A percentile compares a stretch with the other conserved stretches of the same genome.
phyloP scores from a whole-genome alignment of 2,113 vertebrate species.

The Danio rerio region GRCz12tu NC_133180.1:44679501-44680000 shows the following conservation, averaged over 20 bases:
- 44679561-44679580: not conserved
- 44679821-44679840: not conserved
- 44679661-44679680: not conserved
- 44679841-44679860: not conserved
- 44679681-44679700: not conserved
- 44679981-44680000: conserved; percentile 42
- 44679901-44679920: conserved; percentile 38
- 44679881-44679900: conserved; percentile 4
- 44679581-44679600: not conserved
- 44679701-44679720: not conserved
- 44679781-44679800: not conserved
- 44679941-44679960: not conserved
- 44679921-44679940: conserved; percentile 28
- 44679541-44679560: not conserved
- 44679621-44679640: not conserved
- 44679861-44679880: conserved; percentile 6
- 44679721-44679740: not conserved
- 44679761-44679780: not conserved
- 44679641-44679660: not conserved
- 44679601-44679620: not conserved
- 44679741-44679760: not conserved
- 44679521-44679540: not conserved
- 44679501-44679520: no score
- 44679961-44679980: conserved; percentile 41
- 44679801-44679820: not conserved